phyloP scores from a whole-genome alignment of 2,113 vertebrate genomes.

The Cryptoleucopteryx plumbea region DNA sequence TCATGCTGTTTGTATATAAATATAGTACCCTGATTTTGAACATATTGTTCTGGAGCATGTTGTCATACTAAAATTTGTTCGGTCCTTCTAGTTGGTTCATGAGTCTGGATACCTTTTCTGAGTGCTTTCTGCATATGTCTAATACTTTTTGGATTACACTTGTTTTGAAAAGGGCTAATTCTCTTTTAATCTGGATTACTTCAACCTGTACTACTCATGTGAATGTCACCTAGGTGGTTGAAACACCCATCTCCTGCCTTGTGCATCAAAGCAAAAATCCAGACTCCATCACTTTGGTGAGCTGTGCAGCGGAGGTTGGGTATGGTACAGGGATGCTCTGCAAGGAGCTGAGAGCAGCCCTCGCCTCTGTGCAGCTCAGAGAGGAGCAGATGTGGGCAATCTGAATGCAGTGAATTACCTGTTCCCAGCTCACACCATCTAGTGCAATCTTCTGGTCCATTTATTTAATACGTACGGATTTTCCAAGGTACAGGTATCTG shows the following conservation, averaged over 20 bases:
- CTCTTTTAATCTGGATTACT: not conserved
- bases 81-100: not conserved
- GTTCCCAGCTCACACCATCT: not conserved
- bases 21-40: not conserved
- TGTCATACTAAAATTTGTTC: not conserved
- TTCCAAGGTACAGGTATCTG: not conserved
- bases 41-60: not conserved
- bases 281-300: not conserved
- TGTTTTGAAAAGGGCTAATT: not conserved
- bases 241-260: not conserved
- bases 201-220: not conserved
- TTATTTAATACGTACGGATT: not conserved
- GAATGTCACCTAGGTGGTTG: not conserved
- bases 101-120: not conserved
- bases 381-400: not conserved
- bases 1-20: not conserved
- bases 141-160: not conserved
- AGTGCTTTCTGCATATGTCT: not conserved
- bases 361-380: not conserved
- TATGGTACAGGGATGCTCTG: not conserved
- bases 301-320: fast-evolving
- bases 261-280: not conserved
- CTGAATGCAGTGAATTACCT: not conserved
- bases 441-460: not conserved
- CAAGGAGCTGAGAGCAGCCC: not conserved